phyloP scores from a whole-genome alignment of 2,888 invertebrate genomes.

The Steinernema carpocapsae region DNA sequence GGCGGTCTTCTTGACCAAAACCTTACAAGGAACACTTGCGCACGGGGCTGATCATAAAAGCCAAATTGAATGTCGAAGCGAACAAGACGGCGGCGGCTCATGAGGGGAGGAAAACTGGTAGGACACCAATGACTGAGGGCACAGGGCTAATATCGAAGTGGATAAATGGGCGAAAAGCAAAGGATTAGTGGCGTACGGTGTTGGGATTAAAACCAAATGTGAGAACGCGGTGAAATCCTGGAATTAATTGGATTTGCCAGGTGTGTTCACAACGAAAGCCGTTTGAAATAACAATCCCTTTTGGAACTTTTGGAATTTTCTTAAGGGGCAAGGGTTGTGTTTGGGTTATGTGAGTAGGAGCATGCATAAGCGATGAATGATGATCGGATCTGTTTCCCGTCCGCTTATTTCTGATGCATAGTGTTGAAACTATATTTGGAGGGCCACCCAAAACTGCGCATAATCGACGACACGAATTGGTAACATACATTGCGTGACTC shows the following conservation, averaged over 20 bases:
- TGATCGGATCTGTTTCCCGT: slow-evolving; percentile 13
- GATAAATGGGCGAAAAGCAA: slow-evolving; percentile 29
- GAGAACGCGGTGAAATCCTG: background rate
- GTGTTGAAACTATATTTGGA: slow-evolving; percentile 1
- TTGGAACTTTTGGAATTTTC: too few species aligned
- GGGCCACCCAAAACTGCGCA: background rate
- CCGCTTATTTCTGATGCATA: slow-evolving; percentile 20
- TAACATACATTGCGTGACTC: slow-evolving; percentile 33
- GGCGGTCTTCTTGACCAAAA: slow-evolving; percentile 21
- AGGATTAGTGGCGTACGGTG: slow-evolving; percentile 22
- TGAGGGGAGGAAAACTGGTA: slow-evolving; percentile 1
- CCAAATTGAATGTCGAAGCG: slow-evolving; percentile 20
- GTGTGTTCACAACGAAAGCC: background rate
- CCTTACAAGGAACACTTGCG: slow-evolving; percentile 7
- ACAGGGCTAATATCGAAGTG: slow-evolving; percentile 26
- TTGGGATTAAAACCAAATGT: slow-evolving; percentile 23
- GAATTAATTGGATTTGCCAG: slow-evolving; percentile 14
- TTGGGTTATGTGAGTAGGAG: background rate
- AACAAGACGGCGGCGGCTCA: background rate
- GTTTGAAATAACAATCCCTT: too few species aligned
- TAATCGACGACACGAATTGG: slow-evolving; percentile 22
- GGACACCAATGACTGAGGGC: background rate
- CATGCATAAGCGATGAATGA: slow-evolving; percentile 19
- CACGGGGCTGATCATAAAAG: slow-evolving; percentile 31
- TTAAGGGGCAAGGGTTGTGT: too few species aligned